Evolutionary conservation across 2,113 vertebrate genomes (phyloP).

Genomic region (Smithornis capensis): DNA sequence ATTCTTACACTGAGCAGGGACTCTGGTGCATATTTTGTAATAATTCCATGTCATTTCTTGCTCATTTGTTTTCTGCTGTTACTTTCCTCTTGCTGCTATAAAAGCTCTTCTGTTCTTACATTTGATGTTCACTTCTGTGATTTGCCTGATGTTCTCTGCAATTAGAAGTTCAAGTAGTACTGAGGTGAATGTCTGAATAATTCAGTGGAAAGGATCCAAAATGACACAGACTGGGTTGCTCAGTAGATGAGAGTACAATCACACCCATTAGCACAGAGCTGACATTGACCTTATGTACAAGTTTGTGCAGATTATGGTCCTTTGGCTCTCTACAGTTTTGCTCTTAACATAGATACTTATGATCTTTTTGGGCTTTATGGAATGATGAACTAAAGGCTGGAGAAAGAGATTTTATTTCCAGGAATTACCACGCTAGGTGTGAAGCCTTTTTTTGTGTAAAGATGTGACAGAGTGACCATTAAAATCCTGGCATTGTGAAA

Average conservation of each 20-base stretch:
- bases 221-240: not conserved
- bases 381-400: not conserved
- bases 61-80: not conserved
- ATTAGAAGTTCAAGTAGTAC: not conserved
- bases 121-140: not conserved
- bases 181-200: not conserved
- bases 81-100: not conserved
- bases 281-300: conserved; percentile 4
- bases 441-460: not conserved
- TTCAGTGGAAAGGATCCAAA: not conserved
- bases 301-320: not conserved
- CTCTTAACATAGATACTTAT: not conserved
- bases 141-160: not conserved
- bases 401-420: not conserved
- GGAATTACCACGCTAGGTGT: not conserved
- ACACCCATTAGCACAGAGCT: conserved; percentile 5
- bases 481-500: not conserved
- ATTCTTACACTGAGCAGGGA: not conserved
- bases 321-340: not conserved
- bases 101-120: not conserved
- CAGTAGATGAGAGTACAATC: not conserved
- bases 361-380: not conserved
- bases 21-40: not conserved
- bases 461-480: not conserved
- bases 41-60: not conserved